Evolutionary conservation across 2,797 vertebrate species (phyloP).

Genomic region (Cyprinella venusta): DNA sequence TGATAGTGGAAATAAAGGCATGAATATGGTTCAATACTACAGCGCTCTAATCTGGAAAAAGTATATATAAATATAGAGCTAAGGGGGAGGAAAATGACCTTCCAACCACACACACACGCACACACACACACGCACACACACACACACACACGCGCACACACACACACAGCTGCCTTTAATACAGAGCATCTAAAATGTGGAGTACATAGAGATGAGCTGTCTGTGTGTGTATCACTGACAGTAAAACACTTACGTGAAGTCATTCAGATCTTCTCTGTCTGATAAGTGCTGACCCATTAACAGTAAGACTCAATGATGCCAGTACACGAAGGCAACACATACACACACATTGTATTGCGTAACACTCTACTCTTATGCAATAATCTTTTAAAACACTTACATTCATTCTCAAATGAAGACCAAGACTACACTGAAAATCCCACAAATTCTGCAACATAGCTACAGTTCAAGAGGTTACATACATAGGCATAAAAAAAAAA

Average conservation of each 20-base stretch:
- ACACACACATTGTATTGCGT: background rate
- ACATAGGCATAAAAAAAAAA: too few species aligned
- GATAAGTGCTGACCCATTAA: background rate
- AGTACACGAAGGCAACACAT: background rate
- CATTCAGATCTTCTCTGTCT: background rate
- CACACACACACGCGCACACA: too few species aligned
- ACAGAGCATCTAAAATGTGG: background rate
- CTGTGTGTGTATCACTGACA: background rate
- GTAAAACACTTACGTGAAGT: background rate
- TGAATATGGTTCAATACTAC: conserved; percentile 12
- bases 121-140: too few species aligned
- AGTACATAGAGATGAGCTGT: background rate
- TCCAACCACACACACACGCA: too few species aligned
- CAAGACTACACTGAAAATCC: background rate
- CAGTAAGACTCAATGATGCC: background rate
- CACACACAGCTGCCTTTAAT: background rate
- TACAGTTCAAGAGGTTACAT: background rate
- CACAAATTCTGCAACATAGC: background rate
- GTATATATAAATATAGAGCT: background rate
- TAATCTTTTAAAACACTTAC: conserved; percentile 17
- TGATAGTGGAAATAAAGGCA: conserved; percentile 25
- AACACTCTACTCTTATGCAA: conserved; percentile 38
- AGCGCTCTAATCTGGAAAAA: conserved; percentile 4
- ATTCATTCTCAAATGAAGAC: background rate
- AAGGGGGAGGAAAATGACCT: background rate